These are phyloP conservation scores for Dendrolimus pini DNA, from an alignment of 2,888 invertebrate genomes.

Conservation along the genomic window DNA sequence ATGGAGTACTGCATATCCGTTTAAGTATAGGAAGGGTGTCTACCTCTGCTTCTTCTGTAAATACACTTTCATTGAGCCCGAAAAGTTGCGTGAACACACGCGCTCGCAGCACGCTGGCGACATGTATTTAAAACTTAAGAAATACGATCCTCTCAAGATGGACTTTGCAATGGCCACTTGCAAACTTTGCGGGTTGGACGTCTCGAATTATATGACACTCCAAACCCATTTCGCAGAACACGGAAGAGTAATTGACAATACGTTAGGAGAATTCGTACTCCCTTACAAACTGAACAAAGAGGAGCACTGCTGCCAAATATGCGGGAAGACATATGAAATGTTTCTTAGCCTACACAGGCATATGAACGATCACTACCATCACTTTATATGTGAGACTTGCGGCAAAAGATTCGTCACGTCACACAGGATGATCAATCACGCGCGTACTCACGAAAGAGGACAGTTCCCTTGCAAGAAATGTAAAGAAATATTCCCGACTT, in stretches of 20 bases:
- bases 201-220: constrained; percentile 42
- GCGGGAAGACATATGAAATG: constrained; percentile 62
- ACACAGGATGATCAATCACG: constrained; percentile 60
- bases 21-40: constrained; percentile 62
- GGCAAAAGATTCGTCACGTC: constrained; percentile 61
- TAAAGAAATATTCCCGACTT: constrained; percentile 43
- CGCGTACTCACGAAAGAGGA: constrained; percentile 53
- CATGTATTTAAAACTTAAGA: constrained; percentile 45
- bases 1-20: constrained; percentile 59
- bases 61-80: constrained; percentile 55
- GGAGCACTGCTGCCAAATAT: constrained; percentile 56
- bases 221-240: constrained; percentile 52
- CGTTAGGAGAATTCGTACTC: constrained; percentile 55
- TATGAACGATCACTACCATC: constrained; percentile 67
- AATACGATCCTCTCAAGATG: constrained; percentile 65
- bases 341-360: constrained; percentile 63
- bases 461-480: constrained; percentile 60
- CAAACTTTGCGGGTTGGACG: constrained; percentile 42
- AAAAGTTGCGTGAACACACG: constrained; percentile 55
- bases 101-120: constrained; percentile 38
- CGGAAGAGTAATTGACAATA: constrained; percentile 42
- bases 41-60: constrained; percentile 65
- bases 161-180: constrained; percentile 51
- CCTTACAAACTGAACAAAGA: constrained; percentile 62
- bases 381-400: constrained; percentile 65